These are phyloP conservation scores for Trichomycterus rosablanca DNA, from an alignment of 2,113 vertebrate genomes.

Conservation along the genomic window DNA sequence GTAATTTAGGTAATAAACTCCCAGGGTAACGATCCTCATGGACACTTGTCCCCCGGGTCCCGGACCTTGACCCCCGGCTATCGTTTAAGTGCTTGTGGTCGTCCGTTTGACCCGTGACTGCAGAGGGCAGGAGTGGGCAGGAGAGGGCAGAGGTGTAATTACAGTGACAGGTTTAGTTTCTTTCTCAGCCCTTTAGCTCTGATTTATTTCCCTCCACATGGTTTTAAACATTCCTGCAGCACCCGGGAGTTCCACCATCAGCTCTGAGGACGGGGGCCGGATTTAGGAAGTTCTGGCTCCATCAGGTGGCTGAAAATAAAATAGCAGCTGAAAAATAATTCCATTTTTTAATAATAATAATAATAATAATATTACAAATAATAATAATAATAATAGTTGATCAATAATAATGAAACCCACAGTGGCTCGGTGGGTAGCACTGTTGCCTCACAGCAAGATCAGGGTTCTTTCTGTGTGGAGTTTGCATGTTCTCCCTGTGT, in stretches of 20 bases:
- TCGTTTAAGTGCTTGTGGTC: conserved; percentile 21
- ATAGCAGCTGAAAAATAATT: no score
- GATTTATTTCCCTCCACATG: neutral
- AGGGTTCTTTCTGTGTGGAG: no score
- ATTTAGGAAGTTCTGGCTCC: no score
- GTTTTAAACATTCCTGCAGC: neutral
- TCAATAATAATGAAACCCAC: no score
- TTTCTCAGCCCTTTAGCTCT: neutral
- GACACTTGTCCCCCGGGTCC: conserved; percentile 4
- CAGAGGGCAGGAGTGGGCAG: conserved; percentile 13
- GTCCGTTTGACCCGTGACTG: conserved; percentile 19
- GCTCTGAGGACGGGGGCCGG: no score
- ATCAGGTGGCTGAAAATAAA: no score
- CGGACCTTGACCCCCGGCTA: conserved; percentile 24
- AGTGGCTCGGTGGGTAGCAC: no score
- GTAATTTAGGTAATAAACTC: conserved; percentile 1
- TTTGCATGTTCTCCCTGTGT: no score
- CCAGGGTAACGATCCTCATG: conserved; percentile 11
- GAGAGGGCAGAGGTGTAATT: conserved; percentile 14
- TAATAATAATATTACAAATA: no score
- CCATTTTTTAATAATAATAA: neutral
- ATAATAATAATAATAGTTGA: no score
- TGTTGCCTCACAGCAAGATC: no score
- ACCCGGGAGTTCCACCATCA: no score
- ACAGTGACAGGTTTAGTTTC: conserved; percentile 24